Conservation (phyloP, 64 coral and sea anemone species). For the Exaiptasia diaphana region DNA sequence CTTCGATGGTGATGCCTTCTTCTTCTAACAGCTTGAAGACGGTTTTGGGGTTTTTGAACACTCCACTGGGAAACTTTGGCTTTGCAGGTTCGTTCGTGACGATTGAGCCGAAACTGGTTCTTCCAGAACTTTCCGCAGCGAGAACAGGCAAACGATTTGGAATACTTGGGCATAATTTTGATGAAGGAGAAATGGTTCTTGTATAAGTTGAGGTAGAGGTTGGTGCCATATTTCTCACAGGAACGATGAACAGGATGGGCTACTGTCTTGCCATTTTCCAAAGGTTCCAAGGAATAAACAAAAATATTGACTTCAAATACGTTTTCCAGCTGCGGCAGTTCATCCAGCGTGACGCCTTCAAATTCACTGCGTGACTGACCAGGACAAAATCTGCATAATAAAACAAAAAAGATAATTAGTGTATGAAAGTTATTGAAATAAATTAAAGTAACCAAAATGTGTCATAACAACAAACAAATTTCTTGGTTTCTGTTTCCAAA, state of each 20-base stretch:
- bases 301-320: background rate
- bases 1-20: background rate
- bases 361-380: too few species aligned
- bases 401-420: too few species aligned
- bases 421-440: too few species aligned
- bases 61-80: conserved; percentile 12
- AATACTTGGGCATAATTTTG: background rate
- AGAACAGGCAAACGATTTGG: conserved; percentile 20
- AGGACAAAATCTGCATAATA: too few species aligned
- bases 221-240: conserved; percentile 1
- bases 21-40: conserved; percentile 36
- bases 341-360: background rate
- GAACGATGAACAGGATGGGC: background rate
- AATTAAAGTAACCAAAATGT: too few species aligned
- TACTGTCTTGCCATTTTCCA: background rate
- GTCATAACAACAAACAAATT: too few species aligned
- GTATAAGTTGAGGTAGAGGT: conserved; percentile 26
- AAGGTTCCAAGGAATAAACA: background rate
- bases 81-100: conserved; percentile 12
- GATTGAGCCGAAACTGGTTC: background rate
- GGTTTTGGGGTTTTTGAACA: background rate
- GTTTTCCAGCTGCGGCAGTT: background rate
- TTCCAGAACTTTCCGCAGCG: conserved; percentile 44
- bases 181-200: conserved; percentile 41
- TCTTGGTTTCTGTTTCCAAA: too few species aligned